Evolutionary conservation across 2,797 vertebrate genomes (phyloP).

Genomic region (Rhodeus uyekii): DNA sequence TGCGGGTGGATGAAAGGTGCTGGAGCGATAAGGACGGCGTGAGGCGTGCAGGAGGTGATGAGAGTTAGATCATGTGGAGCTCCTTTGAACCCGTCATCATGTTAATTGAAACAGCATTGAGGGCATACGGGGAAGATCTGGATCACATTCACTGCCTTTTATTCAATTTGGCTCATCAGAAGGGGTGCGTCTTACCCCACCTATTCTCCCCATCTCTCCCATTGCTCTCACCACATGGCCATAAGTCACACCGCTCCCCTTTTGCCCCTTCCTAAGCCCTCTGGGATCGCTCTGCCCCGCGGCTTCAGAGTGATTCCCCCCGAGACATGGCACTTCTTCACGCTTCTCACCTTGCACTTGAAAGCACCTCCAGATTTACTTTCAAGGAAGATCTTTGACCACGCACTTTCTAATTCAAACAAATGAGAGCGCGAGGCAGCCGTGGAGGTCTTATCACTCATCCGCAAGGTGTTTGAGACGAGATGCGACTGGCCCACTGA

Average conservation of each 20-base stretch:
- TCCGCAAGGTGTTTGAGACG: conserved; percentile 78
- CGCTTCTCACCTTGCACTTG: conserved; percentile 77
- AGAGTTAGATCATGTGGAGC: conserved; percentile 70
- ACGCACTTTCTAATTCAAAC: conserved; percentile 82
- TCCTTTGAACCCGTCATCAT: conserved; percentile 76
- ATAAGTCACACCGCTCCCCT: conserved; percentile 78
- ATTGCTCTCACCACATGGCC: conserved; percentile 59
- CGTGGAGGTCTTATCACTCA: conserved; percentile 69
- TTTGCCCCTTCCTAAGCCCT: conserved; percentile 75
- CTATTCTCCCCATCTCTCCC: conserved; percentile 52
- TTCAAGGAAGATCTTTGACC: conserved; percentile 75
- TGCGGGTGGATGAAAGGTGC: conserved; percentile 65
- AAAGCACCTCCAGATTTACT: conserved; percentile 75
- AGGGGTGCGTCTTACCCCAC: conserved; percentile 22
- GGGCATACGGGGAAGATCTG: conserved; percentile 72
- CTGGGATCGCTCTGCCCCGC: conserved; percentile 49
- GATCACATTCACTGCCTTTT: conserved; percentile 74
- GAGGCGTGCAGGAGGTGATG: conserved; percentile 68
- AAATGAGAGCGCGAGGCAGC: conserved; percentile 71
- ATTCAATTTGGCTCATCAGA: conserved; percentile 75
- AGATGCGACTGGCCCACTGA: conserved; percentile 72
- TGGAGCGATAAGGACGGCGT: conserved; percentile 63
- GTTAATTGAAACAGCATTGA: conserved; percentile 83
- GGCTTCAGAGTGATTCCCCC: conserved; percentile 28
- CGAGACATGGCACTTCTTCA: conserved; percentile 71